A percentile compares a stretch with the other conserved stretches of the same genome.
Evolutionary conservation across 2,113 vertebrate species (phyloP).

Genomic region (Sardina pilchardus): DNA sequence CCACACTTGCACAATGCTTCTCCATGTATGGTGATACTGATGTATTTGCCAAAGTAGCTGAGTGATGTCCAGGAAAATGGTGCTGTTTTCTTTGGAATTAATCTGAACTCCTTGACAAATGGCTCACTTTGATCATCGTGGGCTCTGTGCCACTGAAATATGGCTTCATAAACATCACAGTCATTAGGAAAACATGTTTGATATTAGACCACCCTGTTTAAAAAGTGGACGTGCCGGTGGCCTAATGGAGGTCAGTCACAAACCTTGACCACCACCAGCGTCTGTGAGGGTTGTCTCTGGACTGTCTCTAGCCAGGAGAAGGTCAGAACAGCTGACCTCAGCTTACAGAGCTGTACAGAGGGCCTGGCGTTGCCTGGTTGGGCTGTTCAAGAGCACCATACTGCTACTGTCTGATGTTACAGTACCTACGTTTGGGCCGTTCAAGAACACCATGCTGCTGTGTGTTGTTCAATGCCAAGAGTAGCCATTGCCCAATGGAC

Average conservation of each 20-base stretch:
- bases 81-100: conserved; percentile 23
- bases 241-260: background rate
- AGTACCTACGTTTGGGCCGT: no score
- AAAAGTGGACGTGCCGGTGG: background rate
- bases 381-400: no score
- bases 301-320: no score
- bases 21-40: background rate
- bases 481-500: no score
- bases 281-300: background rate
- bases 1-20: background rate
- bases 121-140: background rate
- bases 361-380: no score
- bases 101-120: conserved; percentile 24
- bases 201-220: conserved; percentile 39
- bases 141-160: background rate
- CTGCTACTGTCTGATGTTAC: no score
- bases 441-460: no score
- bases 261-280: background rate
- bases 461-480: no score
- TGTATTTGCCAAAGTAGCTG: conserved; percentile 18
- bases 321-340: no score
- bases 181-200: conserved; percentile 29
- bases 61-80: background rate
- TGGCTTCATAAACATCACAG: conserved; percentile 32
- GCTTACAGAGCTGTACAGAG: no score